Evolutionary conservation across 2,113 vertebrate genomes (phyloP).

Genomic region (Cavia porcellus): DNA sequence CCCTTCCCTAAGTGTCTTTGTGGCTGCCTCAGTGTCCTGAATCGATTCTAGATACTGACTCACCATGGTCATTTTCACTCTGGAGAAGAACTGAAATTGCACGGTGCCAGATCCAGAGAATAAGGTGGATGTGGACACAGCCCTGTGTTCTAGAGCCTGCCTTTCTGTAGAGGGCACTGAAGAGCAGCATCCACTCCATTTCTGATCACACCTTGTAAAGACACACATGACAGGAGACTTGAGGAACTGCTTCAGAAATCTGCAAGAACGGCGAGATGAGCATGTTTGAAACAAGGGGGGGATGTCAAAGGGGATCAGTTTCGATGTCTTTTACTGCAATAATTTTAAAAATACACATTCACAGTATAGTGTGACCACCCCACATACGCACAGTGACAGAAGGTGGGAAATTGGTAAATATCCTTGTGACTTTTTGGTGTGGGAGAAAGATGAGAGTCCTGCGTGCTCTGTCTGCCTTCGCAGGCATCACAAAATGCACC

Average conservation of each 20-base stretch:
- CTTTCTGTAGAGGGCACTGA: not conserved
- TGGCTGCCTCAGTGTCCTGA: not conserved
- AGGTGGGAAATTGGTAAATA: no score
- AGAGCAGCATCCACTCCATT: not conserved
- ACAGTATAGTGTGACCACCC: not conserved
- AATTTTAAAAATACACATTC: not conserved
- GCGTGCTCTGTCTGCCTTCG: not conserved
- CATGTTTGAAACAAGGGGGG: not conserved
- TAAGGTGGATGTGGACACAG: not conserved
- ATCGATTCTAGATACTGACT: not conserved
- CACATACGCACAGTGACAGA: accelerated
- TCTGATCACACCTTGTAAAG: not conserved
- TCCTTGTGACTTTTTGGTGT: not conserved
- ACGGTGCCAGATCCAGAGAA: not conserved
- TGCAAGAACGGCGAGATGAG: not conserved
- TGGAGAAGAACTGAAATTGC: not conserved
- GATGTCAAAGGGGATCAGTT: not conserved
- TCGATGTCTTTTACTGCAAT: not conserved
- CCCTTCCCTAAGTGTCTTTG: not conserved
- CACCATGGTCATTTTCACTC: not conserved
- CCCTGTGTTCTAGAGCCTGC: not conserved
- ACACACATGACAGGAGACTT: not conserved
- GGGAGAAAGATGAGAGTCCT: not conserved
- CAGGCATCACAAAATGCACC: not conserved
- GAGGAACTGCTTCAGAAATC: not conserved